These are phyloP conservation scores for Leiothrix lutea DNA, from an alignment of 2,113 vertebrate genomes.

Conservation along the genomic window DNA sequence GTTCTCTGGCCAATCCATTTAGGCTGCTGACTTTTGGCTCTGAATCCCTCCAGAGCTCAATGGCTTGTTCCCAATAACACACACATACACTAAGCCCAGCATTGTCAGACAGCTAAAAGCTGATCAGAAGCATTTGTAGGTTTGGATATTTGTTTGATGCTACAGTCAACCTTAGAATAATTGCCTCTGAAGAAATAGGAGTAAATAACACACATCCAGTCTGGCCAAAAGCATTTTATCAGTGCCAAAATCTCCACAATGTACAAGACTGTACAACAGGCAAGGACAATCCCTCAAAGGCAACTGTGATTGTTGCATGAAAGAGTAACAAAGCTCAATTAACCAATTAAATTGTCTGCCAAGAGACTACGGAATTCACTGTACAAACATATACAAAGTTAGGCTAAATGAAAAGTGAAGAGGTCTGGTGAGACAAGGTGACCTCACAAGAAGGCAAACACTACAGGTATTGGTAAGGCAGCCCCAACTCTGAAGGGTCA, in stretches of 20 bases:
- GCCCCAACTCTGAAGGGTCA: not conserved
- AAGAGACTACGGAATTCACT: not conserved
- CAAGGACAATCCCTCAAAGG: slow-evolving; percentile 7
- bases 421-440: not conserved
- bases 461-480: not conserved
- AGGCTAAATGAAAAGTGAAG: not conserved
- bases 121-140: not conserved
- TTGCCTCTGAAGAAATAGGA: not conserved
- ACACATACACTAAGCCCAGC: not conserved
- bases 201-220: not conserved
- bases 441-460: not conserved
- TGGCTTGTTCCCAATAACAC: not conserved
- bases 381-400: not conserved
- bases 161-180: slow-evolving; percentile 12
- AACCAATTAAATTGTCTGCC: slow-evolving; percentile 14
- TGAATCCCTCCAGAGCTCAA: not conserved
- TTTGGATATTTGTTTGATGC: not conserved
- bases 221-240: slow-evolving; percentile 2
- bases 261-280: not conserved
- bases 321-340: slow-evolving; percentile 17
- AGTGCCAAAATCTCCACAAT: slow-evolving; percentile 22
- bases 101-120: not conserved
- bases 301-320: not conserved
- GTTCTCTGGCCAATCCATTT: not conserved
- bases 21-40: not conserved